These are phyloP conservation scores for Lypha dubia DNA, from an alignment of 2,888 invertebrate genomes.

Conservation along the genomic window DNA sequence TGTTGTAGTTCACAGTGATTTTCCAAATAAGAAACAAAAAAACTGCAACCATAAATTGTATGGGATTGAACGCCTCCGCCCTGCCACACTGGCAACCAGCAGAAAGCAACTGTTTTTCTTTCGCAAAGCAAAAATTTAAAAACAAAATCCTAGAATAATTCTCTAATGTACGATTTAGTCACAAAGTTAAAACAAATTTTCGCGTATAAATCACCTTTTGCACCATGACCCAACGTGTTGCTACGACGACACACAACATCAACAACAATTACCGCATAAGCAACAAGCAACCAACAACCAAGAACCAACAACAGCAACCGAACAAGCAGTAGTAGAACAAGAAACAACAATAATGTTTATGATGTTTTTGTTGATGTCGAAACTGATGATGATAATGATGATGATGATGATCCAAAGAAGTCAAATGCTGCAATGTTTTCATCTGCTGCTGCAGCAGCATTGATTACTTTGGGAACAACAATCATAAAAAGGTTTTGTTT, in stretches of 20 bases:
- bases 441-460: constrained; percentile 14
- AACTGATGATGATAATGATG: constrained; percentile 50
- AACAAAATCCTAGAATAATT: constrained; percentile 47
- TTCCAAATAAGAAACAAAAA: constrained; percentile 39
- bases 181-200: constrained; percentile 71
- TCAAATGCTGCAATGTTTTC: constrained; percentile 62
- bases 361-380: constrained; percentile 54
- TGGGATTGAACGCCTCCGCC: constrained; percentile 68
- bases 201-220: constrained; percentile 73
- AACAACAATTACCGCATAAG: constrained; percentile 65
- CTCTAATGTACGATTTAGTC: constrained; percentile 56
- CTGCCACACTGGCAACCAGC: constrained; percentile 60
- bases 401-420: constrained; percentile 49
- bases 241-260: constrained; percentile 68
- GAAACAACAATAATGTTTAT: constrained; percentile 67
- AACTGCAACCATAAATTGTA: constrained; percentile 51
- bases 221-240: constrained; percentile 73
- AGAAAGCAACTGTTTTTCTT: constrained; percentile 33
- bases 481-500: constrained; percentile 42
- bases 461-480: constrained; percentile 68
- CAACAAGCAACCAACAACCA: constrained; percentile 30
- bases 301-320: constrained; percentile 19
- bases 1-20: constrained; percentile 54
- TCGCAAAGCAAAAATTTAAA: background rate
- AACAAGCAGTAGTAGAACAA: constrained; percentile 64